phyloP scores from a whole-genome alignment of 2,113 vertebrate genomes.

The Rhinogobius similis region DNA sequence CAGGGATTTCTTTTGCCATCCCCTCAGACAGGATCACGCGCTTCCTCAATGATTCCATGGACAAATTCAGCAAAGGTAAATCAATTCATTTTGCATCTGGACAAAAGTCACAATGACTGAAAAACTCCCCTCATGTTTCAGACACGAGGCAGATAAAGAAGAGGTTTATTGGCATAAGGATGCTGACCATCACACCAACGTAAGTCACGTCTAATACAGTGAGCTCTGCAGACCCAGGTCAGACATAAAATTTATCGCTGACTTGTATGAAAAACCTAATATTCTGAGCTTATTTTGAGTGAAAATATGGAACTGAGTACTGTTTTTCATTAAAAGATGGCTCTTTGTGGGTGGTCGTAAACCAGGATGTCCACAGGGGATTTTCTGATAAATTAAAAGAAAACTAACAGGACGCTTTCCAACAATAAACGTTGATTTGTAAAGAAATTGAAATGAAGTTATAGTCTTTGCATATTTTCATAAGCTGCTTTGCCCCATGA shows the following conservation, averaged over 20 bases:
- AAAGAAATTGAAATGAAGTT: neutral
- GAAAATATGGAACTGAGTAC: neutral
- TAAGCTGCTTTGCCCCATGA: neutral
- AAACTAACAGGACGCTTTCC: neutral
- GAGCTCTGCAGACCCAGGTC: neutral
- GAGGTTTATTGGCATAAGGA: slow-evolving; percentile 91
- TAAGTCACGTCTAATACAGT: slow-evolving; percentile 72
- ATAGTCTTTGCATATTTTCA: slow-evolving; percentile 1
- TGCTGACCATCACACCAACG: slow-evolving; percentile 90
- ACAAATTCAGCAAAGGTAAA: slow-evolving; percentile 85
- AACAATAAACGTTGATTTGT: neutral
- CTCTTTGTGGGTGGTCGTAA: slow-evolving; percentile 3
- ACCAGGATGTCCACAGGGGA: neutral
- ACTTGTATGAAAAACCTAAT: neutral
- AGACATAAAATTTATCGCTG: neutral
- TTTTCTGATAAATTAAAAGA: neutral
- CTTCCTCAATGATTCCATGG: slow-evolving; percentile 85
- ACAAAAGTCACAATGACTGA: neutral
- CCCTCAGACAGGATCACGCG: slow-evolving; percentile 89
- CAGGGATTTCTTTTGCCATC: slow-evolving; percentile 95
- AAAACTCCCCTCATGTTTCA: slow-evolving; percentile 50
- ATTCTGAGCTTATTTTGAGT: neutral
- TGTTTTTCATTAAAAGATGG: neutral
- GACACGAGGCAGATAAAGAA: slow-evolving; percentile 84
- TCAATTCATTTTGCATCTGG: neutral